phyloP scores from a whole-genome alignment of 2,797 vertebrate genomes.

The Trachops cirrhosus region DNA sequence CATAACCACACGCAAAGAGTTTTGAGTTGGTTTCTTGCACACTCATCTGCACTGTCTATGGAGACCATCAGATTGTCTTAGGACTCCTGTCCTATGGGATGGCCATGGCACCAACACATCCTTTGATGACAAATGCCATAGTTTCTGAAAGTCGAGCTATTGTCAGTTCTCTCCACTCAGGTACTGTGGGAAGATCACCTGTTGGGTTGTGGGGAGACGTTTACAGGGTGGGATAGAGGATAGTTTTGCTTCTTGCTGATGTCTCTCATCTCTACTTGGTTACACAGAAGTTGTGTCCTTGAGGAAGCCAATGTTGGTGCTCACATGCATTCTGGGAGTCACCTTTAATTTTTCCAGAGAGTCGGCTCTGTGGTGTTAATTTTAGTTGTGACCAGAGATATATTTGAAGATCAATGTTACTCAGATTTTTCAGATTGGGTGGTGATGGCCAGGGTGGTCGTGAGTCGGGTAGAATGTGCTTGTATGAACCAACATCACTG shows the following conservation, averaged over 20 bases:
- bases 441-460: neutral
- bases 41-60: neutral
- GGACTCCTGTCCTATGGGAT: neutral
- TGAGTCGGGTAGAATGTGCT: neutral
- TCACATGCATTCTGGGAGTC: neutral
- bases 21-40: neutral
- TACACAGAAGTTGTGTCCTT: neutral
- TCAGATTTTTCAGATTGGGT: neutral
- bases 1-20: neutral
- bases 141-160: neutral
- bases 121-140: neutral
- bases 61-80: neutral
- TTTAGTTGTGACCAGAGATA: neutral
- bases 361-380: neutral
- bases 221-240: neutral
- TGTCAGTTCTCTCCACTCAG: neutral
- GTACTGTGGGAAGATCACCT: neutral
- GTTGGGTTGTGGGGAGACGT: neutral
- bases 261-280: neutral
- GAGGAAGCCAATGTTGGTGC: neutral
- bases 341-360: neutral
- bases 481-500: neutral
- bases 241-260: neutral
- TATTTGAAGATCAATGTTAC: neutral
- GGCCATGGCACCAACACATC: neutral